Percentiles rank a stretch among this genome's conserved stretches.
Conservation (phyloP, 2,113 vertebrate genomes). For the Lycaon pictus region DNA sequence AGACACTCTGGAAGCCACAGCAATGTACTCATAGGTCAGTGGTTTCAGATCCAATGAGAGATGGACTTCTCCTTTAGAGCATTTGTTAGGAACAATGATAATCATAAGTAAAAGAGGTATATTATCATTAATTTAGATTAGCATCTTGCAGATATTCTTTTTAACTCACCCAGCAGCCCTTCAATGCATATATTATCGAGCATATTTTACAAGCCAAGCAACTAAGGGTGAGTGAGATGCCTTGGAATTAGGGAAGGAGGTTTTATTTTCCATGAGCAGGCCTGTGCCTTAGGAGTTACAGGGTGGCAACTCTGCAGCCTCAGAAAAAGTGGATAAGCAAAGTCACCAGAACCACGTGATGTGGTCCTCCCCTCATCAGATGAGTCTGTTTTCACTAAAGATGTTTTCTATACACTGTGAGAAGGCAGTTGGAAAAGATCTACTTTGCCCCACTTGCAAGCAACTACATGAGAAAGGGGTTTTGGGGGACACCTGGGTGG, state of each 20-base stretch:
- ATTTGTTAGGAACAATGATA: not conserved
- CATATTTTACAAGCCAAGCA: not conserved
- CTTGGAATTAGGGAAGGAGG: not conserved
- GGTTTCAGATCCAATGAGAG: not conserved
- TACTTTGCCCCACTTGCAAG: not conserved
- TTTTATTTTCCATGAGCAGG: not conserved
- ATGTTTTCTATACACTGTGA: not conserved
- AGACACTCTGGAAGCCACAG: not conserved
- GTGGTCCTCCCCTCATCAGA: not conserved
- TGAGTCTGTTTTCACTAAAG: not conserved
- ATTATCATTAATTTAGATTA: not conserved
- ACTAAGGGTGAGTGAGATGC: not conserved
- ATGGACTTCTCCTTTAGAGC: not conserved
- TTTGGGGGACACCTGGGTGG: not conserved
- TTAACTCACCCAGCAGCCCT: not conserved
- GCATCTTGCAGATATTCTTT: not conserved
- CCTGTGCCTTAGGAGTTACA: not conserved
- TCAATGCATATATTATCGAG: not conserved
- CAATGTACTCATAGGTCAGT: not conserved
- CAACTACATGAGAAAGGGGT: not conserved
- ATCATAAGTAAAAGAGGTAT: not conserved
- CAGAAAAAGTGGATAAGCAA: fast-evolving
- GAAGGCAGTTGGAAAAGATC: not conserved
- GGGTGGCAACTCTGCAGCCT: not conserved
- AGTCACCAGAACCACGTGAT: too few species aligned